Conservation (phyloP, 2,113 vertebrate genomes). For the Salminus brasiliensis region DNA sequence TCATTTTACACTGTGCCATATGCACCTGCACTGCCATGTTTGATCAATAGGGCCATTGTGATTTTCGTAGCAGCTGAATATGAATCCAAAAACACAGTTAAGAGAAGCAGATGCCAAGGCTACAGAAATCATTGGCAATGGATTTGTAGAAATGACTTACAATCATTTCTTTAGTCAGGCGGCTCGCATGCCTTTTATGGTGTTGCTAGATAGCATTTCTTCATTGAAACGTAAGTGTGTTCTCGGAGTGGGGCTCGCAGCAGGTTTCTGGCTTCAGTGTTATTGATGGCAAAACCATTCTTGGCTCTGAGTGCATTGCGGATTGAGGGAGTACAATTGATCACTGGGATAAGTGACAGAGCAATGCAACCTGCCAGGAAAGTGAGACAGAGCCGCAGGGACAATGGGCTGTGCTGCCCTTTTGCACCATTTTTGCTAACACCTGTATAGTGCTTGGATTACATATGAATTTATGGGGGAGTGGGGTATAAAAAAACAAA, state of each 20-base stretch:
- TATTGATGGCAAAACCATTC: slow-evolving; percentile 67
- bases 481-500: not conserved
- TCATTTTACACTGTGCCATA: not conserved
- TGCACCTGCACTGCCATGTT: slow-evolving; percentile 1
- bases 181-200: slow-evolving; percentile 65
- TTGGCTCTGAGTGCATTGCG: slow-evolving; percentile 50
- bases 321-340: slow-evolving; percentile 62
- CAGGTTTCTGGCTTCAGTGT: slow-evolving; percentile 60
- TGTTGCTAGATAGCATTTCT: slow-evolving; percentile 61
- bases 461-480: not conserved
- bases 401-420: not conserved
- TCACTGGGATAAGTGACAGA: slow-evolving; percentile 58
- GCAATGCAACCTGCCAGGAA: slow-evolving; percentile 48
- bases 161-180: slow-evolving; percentile 18
- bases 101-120: slow-evolving; percentile 10
- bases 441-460: slow-evolving; percentile 23
- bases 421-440: not conserved
- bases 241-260: slow-evolving; percentile 49
- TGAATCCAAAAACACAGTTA: slow-evolving; percentile 19
- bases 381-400: slow-evolving; percentile 44
- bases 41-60: slow-evolving; percentile 12
- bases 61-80: slow-evolving; percentile 23
- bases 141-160: slow-evolving; percentile 27
- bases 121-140: slow-evolving; percentile 28
- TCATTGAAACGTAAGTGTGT: slow-evolving; percentile 56